Evolutionary conservation across 2,888 invertebrate genomes (phyloP), one percentile per base, ranked within the genome.

Genomic region (Lingula anatina): DNA sequence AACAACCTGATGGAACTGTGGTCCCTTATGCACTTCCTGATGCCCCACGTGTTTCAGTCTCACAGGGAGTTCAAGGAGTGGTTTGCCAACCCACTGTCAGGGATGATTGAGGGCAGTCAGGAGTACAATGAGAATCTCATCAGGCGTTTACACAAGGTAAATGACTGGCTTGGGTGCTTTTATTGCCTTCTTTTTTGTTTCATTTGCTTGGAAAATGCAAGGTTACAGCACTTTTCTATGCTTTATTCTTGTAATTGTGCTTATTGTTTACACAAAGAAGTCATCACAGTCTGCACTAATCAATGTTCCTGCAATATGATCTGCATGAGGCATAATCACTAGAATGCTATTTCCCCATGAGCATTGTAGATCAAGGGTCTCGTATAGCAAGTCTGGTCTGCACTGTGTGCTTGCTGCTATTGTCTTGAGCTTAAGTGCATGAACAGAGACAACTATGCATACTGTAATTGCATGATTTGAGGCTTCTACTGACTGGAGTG

Each of bases 1-100:
- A 99, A 99, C 78, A 95, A 93, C 39, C 80, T 99, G 24, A 96
- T 96, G 79, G 99, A 99, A 78, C 81, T 99, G 46, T 99, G 97
- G 97, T 94, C 96, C 2, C 81, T 99, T 43, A 80, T 99, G 58
- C 96, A 97, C 80, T 99, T 99, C 69, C 95, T 99, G 56, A 99
- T 97, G 97, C 97, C 97, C 18, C 82, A 86, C 59, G 94, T 90
- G 86, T 91, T 80, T 80, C 84, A 68, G 50, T 73, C 73, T 21
- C 75, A 97, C 80, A 84, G 89, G 47, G 94, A 96, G 79, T 78
- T 81, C 65, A 92, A 94, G 76, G 94, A 95, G 79, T 97, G 97
- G 97, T 99, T 99, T 82, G 90, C 91, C 51, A 92, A 92, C 80
- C 96, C 95, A 39, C 89, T 99, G 57, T 90, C 92, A 24, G 92